Evolutionary conservation across 1,140 invertebrate genomes (phyloP), one percentile per base, ranked within the genome.

Genomic region (Drosophila gunungcola): DNA sequence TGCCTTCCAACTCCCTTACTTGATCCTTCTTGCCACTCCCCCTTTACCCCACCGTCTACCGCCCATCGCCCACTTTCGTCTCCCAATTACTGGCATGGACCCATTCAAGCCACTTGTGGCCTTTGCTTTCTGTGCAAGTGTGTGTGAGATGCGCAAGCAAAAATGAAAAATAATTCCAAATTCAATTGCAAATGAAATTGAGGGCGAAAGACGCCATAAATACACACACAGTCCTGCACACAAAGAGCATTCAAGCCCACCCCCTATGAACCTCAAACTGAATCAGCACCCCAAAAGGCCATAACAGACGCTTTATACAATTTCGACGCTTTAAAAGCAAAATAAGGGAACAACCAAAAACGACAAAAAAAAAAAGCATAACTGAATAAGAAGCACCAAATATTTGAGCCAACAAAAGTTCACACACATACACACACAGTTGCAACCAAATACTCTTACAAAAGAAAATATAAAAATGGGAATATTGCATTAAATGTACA

Each of bases 121-220:
- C 83, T 83, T 69, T 76, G 57, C 62, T 56, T 29, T 25, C 42
- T 38, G 52, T 51, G 39, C 11, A 6, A 43, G 64, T 69, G 27
- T 56, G 68, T 51, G 67, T 53, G 61, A 74, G 82, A 80, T 80
- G 73, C 73, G 76, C 75, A 84, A 78, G 73, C 75, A 79, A 80
- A 89, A 88, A 88, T 88, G 80, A 88, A 88, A 89, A 88, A 89
- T 88, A 88, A 88, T 88, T 77, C 84, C 84, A 89, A 88, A 88
- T 88, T 88, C 84, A 88, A 88, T 88, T 88, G 84, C 84, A 84
- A 88, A 88, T 86, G 84, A 88, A 88, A 88, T 88, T 88, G 84
- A 88, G 84, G 83, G 84, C 80, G 62, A 84, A 88, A 80, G 55
- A 79, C 82, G 68, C 74, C 67, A 81, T 84, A 78, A 83, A 88